Base-by-base conservation (phyloP, 2,797 vertebrate species). In the Tokudaia tokunoshimensis region DNA sequence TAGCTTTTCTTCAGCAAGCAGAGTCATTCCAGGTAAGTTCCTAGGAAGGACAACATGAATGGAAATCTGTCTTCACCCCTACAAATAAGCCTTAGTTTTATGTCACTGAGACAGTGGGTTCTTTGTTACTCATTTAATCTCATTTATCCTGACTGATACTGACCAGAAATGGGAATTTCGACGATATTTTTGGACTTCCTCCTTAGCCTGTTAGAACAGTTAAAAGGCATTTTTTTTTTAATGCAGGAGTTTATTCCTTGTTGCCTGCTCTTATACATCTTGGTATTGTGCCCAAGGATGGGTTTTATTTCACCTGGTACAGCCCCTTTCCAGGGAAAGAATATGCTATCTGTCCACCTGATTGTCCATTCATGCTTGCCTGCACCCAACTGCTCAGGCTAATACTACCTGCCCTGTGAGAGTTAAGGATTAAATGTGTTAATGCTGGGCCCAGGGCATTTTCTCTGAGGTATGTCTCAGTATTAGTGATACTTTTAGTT, bases 371-470 rank as follows among this genome's bases (percentile, higher is more conserved):
- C 31, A 14, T 67, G 61, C 6, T 4, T 85, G 31, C 44, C 67
- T 70, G 10, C 17, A 15, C 34, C 55, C 19, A 15, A 52, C 19
- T 67, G 10, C 14, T 11, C 26, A 50, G 44, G 70, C 10, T 34
- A 1, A 2, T 19, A 26, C n/a, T 41, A 2, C 26, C 91, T 78
- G 4, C 76, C 4, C 0, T 41, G 5, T 41, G 5, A 10, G 13
- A 24, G 19, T 0, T 20, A 44, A 84, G 74, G 72, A 22, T 14
- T 9, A n/a, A 41, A 29, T 52, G 75, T 14, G 0, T 41, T 6
- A 9, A 9, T 13, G 29, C 61, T 1, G 0, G 78, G 89, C 75
- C 34, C 15, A 4, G 55, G 70, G 14, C 1, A 10, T 0, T 2
- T 59, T 70, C 57, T 84, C 34, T 47, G 6, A 11, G 31, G 29